phyloP scores from a whole-genome alignment of 2,113 vertebrate species.

The Antechinus flavipes region DNA sequence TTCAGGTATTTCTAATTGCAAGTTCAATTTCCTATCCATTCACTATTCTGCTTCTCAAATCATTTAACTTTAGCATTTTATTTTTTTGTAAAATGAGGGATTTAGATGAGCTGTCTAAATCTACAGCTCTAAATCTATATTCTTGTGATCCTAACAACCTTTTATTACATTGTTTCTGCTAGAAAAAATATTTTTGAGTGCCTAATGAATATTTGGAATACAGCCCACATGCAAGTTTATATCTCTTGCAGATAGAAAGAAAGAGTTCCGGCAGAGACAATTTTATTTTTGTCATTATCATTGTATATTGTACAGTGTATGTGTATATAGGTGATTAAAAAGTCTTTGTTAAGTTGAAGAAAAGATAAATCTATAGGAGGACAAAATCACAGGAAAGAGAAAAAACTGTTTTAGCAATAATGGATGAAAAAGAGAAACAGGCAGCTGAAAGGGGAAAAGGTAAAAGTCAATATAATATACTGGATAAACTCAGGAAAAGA shows the following conservation, averaged over 20 bases:
- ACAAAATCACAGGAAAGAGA: not conserved
- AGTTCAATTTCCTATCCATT: not conserved
- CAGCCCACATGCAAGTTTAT: not conserved
- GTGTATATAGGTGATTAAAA: not conserved
- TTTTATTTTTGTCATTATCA: not conserved
- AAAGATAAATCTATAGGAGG: not conserved
- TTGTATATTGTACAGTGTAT: not conserved
- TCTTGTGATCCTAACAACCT: not conserved
- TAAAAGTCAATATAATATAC: not conserved
- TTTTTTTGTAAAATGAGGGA: not conserved
- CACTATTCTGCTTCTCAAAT: not conserved
- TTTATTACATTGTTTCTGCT: not conserved
- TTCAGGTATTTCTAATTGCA: not conserved
- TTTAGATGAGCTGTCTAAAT: not conserved
- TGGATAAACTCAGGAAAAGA: not conserved
- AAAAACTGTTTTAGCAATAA: not conserved
- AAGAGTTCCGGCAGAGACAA: not conserved
- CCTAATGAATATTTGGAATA: not conserved
- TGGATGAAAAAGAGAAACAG: not conserved
- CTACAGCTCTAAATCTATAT: not conserved
- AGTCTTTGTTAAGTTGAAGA: not conserved
- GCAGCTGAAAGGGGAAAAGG: not conserved
- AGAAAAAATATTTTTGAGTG: not conserved
- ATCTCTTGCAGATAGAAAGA: not conserved
- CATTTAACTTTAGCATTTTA: not conserved